Evolutionary conservation across 2,113 vertebrate species (phyloP).

Genomic region (Lepus americanus): DNA sequence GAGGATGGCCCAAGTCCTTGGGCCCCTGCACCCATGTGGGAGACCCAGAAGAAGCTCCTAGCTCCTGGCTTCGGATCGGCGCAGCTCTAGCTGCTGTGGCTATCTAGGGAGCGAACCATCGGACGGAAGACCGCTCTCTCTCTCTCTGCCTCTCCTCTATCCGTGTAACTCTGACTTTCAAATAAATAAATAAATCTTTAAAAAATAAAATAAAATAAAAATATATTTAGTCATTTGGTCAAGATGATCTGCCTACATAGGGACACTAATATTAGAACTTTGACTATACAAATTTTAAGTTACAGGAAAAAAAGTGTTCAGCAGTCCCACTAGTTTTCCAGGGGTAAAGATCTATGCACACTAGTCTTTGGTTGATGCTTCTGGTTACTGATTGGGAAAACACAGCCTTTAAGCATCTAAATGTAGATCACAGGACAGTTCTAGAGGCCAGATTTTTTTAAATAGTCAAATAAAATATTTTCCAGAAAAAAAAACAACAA

Average conservation of each 20-base stretch:
- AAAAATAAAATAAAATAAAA: not conserved
- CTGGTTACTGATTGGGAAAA: not conserved
- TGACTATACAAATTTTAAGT: not conserved
- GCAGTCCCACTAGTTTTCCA: not conserved
- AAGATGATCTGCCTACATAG: not conserved
- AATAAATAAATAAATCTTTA: too few relatives aligned
- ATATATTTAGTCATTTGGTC: constrained; percentile 22
- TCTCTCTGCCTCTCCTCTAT: too few relatives aligned
- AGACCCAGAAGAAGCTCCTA: too few relatives aligned
- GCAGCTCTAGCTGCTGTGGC: too few relatives aligned
- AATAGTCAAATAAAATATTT: constrained; percentile 48
- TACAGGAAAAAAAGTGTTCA: not conserved
- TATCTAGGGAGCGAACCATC: too few relatives aligned
- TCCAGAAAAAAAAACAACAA: constrained; percentile 59
- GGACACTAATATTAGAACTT: constrained; percentile 12
- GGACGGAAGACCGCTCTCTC: too few relatives aligned
- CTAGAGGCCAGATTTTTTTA: constrained; percentile 13
- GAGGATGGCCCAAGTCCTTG: too few relatives aligned
- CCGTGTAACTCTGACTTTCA: too few relatives aligned
- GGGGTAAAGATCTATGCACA: not conserved
- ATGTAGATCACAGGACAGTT: not conserved
- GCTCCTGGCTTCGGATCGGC: too few relatives aligned
- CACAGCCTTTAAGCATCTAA: not conserved
- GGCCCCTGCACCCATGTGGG: too few relatives aligned
- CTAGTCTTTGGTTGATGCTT: not conserved